Base-by-base conservation (phyloP, 2,888 invertebrate species). In the Philopedon plagiatum region DNA sequence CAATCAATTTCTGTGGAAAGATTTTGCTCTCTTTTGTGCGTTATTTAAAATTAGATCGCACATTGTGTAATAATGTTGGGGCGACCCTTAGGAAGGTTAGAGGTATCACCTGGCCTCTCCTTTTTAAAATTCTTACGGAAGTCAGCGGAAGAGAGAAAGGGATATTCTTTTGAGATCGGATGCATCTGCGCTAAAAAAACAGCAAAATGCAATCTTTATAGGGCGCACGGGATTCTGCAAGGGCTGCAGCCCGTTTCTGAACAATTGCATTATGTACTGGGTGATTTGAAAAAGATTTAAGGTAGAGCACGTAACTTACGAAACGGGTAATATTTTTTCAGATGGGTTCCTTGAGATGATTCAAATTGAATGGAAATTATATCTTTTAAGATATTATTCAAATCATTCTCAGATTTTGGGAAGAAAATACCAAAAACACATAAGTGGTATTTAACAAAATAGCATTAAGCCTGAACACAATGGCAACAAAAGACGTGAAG, bases 31-130 rank as follows among this genome's bases (percentile, higher is more conserved):
- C 80, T 82, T 81, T 80, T 78, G 76, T 83, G 82, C 82, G 80
- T 81, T 81, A 83, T 83, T 83, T 82, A 84, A 83, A 84, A 84
- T 84, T 84, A 84, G 84, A 84, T 84, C 84, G 81, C 64, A 80
- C 79, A 84, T 84, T 84, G 84, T 83, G 15, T 15, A 8, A 15
- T 9, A 13, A n/a, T n/a, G n/a, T n/a, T 15, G 5, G 13, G 29
- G 26, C 73, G 76, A 77, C 79, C 79, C 80, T 76, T 77, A 71
- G 74, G 72, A 78, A 81, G 82, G 81, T 82, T 80, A 80, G 78
- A 78, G 77, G 76, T 79, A 79, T 82, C 83, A 83, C 82, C 83
- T 82, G 83, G 83, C 66, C 21, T 39, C 21, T 39, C 21, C 63
- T 58, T 68, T 72, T 77, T 57, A 54, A 51, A 54, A 61, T 57